Base-by-base conservation (phyloP, 2,113 vertebrate species). In the Silurus glanis region DNA sequence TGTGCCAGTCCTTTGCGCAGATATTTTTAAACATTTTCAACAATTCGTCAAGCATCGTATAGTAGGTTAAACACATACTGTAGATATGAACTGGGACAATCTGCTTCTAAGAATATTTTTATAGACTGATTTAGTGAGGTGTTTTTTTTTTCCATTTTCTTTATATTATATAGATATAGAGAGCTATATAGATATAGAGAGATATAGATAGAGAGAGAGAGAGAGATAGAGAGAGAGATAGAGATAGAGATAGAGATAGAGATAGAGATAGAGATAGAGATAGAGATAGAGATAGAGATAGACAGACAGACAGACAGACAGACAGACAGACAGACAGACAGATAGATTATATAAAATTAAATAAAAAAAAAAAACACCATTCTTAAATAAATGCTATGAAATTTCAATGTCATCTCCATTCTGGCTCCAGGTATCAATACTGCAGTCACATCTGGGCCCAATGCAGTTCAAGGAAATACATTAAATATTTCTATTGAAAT, bases 61-160 rank as follows among this genome's bases (percentile, higher is more conserved):
- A 78, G 45, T 14, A 76, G 56, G 13, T 47, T 51, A 47, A 5
- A 76, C 23, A 25, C 49, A 49, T 83, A 7, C n/a, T 16, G 61
- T 84, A 84, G 72, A 84, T 21, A 84, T 28, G 37, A 59, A 47
- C 7, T 71, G 14, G 1, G n/a, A 56, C 56, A 62, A 45, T 74
- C 58, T 53, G 8, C 0, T 8, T 49, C 37, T 56, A 28, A 84
- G 45, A 76, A 55, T 45, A n/a, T 49, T 17, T 85, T 85, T 67
- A 80, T 67, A 62, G 17, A 67, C n/a, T 64, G 72, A 28, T 66
- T 53, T 66, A 51, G 6, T 9, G 58, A 25, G 10, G 16, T 37
- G 47, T 59, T n/a, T 75, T 61, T 76, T 72, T 10, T n/a, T 13
- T 10, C 71, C 12, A 47, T 62, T 84, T 59, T 59, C 56, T 83